phyloP scores from a whole-genome alignment of 2,888 invertebrate genomes.

The Agonopterix subpropinquella region DNA sequence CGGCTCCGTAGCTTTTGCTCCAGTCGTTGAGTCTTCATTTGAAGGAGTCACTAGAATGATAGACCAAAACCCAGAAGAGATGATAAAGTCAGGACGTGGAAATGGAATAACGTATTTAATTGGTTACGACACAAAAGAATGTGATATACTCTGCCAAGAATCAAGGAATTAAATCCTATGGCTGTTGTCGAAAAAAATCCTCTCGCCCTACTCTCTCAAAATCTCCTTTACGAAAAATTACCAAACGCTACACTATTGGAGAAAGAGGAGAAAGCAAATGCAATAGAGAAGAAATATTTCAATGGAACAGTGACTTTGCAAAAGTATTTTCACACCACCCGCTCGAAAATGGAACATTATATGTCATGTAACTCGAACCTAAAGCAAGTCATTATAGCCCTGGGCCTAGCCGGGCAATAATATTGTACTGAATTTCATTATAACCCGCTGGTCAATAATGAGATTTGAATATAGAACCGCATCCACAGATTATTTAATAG shows the following conservation, averaged over 20 bases:
- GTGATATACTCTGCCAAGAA: slow-evolving; percentile 41
- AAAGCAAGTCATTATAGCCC: too few relatives aligned
- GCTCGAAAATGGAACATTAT: too few relatives aligned
- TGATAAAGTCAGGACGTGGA: slow-evolving; percentile 42
- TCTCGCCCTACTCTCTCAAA: slow-evolving; percentile 2
- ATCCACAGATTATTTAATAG: too few relatives aligned
- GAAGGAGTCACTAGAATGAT: slow-evolving; percentile 46
- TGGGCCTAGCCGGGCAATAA: too few relatives aligned
- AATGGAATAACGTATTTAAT: slow-evolving; percentile 45
- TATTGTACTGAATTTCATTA: too few relatives aligned
- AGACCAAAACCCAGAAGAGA: slow-evolving; percentile 44
- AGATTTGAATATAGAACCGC: too few relatives aligned
- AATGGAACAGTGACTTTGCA: slow-evolving; percentile 15
- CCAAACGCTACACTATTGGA: slow-evolving; percentile 7
- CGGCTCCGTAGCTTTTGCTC: slow-evolving; percentile 44
- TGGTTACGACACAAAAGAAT: slow-evolving; percentile 51
- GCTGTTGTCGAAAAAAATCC: slow-evolving; percentile 7
- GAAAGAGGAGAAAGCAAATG: background rate
- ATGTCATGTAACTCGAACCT: too few relatives aligned
- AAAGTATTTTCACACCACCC: too few relatives aligned
- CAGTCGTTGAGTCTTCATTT: slow-evolving; percentile 44
- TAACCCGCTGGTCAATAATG: too few relatives aligned
- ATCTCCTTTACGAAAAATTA: background rate
- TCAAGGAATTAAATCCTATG: slow-evolving; percentile 21
- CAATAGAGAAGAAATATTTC: slow-evolving; percentile 18